These are phyloP conservation scores for Salminus brasiliensis DNA, from an alignment of 2,113 vertebrate genomes.

Conservation along the genomic window DNA sequence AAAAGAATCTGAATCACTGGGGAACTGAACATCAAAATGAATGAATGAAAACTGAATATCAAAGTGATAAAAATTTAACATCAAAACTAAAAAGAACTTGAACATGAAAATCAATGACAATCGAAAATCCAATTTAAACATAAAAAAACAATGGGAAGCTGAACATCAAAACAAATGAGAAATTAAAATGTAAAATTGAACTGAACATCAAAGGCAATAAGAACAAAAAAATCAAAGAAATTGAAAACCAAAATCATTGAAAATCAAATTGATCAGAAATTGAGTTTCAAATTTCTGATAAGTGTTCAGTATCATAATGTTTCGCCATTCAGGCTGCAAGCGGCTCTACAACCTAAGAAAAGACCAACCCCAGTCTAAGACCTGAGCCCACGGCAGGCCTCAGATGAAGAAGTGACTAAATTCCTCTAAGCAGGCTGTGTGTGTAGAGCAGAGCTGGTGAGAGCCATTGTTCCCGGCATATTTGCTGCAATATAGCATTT, in stretches of 20 bases:
- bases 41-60: too few species aligned
- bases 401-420: not conserved
- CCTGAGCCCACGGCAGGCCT: not conserved
- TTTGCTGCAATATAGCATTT: slow-evolving; percentile 25
- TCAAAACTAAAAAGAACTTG: too few species aligned
- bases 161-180: too few species aligned
- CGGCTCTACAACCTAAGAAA: not conserved
- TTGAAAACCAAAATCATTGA: not conserved
- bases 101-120: too few species aligned
- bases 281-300: not conserved
- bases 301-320: too few species aligned
- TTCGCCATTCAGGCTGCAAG: not conserved
- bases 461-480: slow-evolving; percentile 29
- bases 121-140: too few species aligned
- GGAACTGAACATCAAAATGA: too few species aligned
- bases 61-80: too few species aligned
- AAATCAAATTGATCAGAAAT: not conserved
- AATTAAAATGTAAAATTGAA: too few species aligned
- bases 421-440: not conserved
- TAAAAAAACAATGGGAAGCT: too few species aligned
- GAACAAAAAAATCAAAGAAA: not conserved
- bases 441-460: not conserved
- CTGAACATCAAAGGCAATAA: not conserved
- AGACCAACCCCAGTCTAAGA: not conserved
- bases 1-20: too few species aligned